These are phyloP conservation scores for Gobio occitaniae DNA, from an alignment of 2,797 vertebrate genomes.

Conservation along the genomic window DNA sequence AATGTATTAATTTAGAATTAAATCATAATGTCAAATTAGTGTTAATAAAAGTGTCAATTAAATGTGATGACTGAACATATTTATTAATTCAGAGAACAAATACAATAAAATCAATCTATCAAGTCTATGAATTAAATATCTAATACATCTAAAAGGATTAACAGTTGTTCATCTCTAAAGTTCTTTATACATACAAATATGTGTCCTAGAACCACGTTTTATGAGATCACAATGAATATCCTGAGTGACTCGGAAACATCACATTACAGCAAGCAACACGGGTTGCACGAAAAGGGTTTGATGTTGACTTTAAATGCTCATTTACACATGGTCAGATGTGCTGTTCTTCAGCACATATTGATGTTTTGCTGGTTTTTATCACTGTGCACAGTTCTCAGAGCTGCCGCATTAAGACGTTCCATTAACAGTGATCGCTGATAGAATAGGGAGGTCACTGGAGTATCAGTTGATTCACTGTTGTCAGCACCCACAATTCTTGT, in stretches of 20 bases:
- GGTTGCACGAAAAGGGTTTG: neutral
- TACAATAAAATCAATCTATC: neutral
- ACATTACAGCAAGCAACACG: neutral
- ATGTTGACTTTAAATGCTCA: neutral
- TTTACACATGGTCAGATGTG: neutral
- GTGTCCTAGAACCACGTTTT: neutral
- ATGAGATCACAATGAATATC: neutral
- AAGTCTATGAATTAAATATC: neutral
- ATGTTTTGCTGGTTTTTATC: neutral
- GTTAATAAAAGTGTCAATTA: neutral
- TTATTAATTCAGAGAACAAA: neutral
- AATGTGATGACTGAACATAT: neutral
- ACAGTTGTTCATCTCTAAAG: neutral
- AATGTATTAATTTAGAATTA: neutral
- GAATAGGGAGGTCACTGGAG: slow-evolving; percentile 55
- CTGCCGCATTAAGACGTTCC: slow-evolving; percentile 50
- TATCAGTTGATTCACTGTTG: slow-evolving; percentile 59
- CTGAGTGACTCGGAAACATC: neutral
- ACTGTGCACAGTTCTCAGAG: slow-evolving; percentile 14
- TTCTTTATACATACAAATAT: neutral
- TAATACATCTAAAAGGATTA: neutral
- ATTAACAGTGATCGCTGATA: slow-evolving; percentile 48
- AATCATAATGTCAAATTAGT: neutral
- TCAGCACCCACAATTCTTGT: slow-evolving; percentile 59
- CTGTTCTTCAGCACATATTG: slow-evolving; percentile 46